A percentile compares a stretch with the other conserved stretches of the same genome.
Conservation (phyloP, 2,888 invertebrate genomes). For the Epistrophe grossulariae region DNA sequence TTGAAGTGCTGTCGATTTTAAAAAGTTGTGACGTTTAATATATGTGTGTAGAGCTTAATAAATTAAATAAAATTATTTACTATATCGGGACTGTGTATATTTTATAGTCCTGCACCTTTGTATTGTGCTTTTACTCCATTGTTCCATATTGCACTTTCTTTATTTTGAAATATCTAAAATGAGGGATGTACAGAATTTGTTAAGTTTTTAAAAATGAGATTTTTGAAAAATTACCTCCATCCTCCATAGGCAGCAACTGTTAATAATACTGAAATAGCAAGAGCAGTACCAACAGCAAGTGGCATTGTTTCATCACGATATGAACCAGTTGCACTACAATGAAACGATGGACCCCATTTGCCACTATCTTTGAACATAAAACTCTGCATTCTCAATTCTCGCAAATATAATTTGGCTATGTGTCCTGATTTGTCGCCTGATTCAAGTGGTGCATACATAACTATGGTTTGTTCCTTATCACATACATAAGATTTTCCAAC, state of each 20-base stretch:
- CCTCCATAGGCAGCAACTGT: conserved; percentile 94
- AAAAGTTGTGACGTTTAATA: conserved; percentile 34
- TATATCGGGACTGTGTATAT: conserved; percentile 3
- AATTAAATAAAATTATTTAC: conserved; percentile 9
- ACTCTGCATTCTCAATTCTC: conserved; percentile 91
- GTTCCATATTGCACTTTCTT: conserved; percentile 96
- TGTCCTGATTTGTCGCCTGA: conserved; percentile 84
- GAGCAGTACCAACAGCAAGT: conserved; percentile 91
- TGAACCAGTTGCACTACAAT: conserved; percentile 84
- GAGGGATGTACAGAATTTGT: not conserved
- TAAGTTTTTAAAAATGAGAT: not conserved
- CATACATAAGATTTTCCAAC: conserved; percentile 94
- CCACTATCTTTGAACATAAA: conserved; percentile 93
- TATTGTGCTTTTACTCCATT: conserved; percentile 88
- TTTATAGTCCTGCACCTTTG: not conserved
- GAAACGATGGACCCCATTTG: conserved; percentile 84
- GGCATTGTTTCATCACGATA: conserved; percentile 93
- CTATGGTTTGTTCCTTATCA: conserved; percentile 88
- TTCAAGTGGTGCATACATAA: conserved; percentile 86
- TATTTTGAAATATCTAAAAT: conserved; percentile 91
- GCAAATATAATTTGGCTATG: conserved; percentile 87
- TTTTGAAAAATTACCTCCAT: conserved; percentile 81
- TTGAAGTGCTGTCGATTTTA: conserved; percentile 50
- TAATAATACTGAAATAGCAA: conserved; percentile 92
- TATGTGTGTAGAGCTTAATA: not conserved